Evolutionary conservation across 2,888 invertebrate species (phyloP), one percentile per base, ranked within the genome.

Genomic region (Mesorhabditis belari): DNA sequence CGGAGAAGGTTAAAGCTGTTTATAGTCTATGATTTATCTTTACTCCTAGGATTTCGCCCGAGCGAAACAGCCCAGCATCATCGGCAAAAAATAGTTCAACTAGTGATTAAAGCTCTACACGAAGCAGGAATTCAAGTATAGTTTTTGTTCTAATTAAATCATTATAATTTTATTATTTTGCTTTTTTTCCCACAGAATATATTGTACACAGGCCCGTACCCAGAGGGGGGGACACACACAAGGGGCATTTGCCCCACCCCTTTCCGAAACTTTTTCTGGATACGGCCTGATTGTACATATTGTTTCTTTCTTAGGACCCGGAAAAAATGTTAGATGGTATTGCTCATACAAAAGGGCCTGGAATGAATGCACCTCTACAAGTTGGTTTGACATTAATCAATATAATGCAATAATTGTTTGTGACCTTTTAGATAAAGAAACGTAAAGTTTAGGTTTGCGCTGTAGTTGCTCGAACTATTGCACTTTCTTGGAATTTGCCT

Each of bases 21-120:
- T 56, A 29, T 19, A 29, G 49, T 35, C 52, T 4, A 52, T 54
- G 25, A 95, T 35, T 35, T 2, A 44, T n/a, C 44, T 35, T 35
- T 35, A 1, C 44, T 35, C n/a, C 12, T 35, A 35, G 44, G 94
- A 29, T 98, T 99, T 80, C 85, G 93, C 62, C 98, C 98, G 0
- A 87, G 89, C 76, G 93, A 96, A 84, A 96, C 96, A 1, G 98
- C 96, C 0, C 87, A 89, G 67, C 98, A 99, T 82, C 98, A 99
- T 79, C 87, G 90, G 67, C 67, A 68, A 49, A 66, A 75, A 25
- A 60, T 67, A 2, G 64, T 3, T 35, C 21, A 19, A 51, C 51
- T 19, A n/a, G 21, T 51, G 9, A 23, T 19, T 19, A 12, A n/a
- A 12, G 51, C 23, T 51, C 12, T 21, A n/a, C 17, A 27, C 12